These are phyloP conservation scores for Exaiptasia diaphana DNA, from an alignment of 64 coral and sea anemone species.

Conservation along the genomic window DNA sequence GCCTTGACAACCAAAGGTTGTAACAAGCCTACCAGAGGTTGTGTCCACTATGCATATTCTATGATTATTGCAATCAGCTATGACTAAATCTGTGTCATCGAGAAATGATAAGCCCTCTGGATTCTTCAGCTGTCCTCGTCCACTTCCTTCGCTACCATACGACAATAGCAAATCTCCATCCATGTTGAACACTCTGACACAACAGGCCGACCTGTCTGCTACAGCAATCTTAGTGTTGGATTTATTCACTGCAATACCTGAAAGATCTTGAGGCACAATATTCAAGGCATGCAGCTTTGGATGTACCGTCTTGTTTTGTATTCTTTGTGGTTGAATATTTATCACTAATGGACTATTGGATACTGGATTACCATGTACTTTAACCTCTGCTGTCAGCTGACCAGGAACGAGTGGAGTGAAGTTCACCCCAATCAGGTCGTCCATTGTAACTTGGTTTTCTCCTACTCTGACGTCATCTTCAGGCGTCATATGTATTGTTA, in stretches of 20 bases:
- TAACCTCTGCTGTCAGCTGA: neutral
- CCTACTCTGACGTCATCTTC: neutral
- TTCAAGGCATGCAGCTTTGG: neutral
- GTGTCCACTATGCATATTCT: conserved; percentile 43
- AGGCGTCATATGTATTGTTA: neutral
- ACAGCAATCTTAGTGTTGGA: neutral
- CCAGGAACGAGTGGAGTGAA: conserved; percentile 9
- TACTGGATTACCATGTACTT: conserved; percentile 12
- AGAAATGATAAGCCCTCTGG: conserved; percentile 41
- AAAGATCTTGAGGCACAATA: neutral
- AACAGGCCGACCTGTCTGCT: neutral
- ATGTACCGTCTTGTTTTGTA: neutral
- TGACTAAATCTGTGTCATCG: neutral
- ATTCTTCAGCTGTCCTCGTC: neutral
- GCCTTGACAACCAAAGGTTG: conserved; percentile 22
- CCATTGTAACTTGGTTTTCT: neutral
- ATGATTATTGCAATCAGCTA: conserved; percentile 13
- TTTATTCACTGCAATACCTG: conserved; percentile 4
- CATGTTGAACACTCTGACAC: conserved; percentile 1
- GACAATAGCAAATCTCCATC: neutral
- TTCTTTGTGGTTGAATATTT: neutral
- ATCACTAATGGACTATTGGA: neutral
- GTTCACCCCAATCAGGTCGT: neutral
- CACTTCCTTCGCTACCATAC: neutral
- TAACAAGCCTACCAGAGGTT: conserved; percentile 13